phyloP scores from a whole-genome alignment of 2,797 vertebrate species.

The Poliocrania exsul region DNA sequence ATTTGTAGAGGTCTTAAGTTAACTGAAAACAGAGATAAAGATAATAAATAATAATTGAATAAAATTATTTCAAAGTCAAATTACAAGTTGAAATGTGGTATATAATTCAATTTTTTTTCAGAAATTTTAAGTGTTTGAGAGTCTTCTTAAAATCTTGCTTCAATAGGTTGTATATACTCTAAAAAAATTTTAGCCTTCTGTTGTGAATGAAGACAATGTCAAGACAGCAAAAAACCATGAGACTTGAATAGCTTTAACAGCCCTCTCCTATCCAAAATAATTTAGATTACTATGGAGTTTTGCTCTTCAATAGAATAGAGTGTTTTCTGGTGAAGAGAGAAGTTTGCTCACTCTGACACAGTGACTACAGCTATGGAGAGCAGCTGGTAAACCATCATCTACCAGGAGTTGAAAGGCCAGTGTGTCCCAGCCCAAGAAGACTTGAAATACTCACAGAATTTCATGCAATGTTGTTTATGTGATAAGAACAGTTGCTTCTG shows the following conservation, averaged over 20 bases:
- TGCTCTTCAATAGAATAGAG: background rate
- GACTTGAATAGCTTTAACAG: background rate
- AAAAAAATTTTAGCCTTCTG: background rate
- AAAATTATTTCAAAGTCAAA: background rate
- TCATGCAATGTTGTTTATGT: background rate
- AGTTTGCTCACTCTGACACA: background rate
- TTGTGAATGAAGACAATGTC: background rate
- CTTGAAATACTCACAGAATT: background rate
- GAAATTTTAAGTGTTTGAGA: background rate
- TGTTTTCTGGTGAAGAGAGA: background rate
- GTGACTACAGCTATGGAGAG: background rate
- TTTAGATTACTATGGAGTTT: background rate
- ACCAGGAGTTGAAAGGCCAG: background rate
- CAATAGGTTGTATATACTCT: background rate
- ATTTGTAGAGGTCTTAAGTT: background rate
- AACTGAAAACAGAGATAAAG: background rate
- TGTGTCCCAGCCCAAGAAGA: background rate
- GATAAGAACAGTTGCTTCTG: background rate
- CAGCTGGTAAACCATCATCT: background rate
- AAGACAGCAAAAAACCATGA: background rate
- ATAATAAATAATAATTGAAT: background rate
- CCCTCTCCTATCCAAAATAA: background rate
- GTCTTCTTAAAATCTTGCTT: background rate
- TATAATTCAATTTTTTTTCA: background rate
- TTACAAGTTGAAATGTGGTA: background rate